Base-by-base conservation (phyloP, 1,140 invertebrate genomes). In the Venturia canescens region DNA sequence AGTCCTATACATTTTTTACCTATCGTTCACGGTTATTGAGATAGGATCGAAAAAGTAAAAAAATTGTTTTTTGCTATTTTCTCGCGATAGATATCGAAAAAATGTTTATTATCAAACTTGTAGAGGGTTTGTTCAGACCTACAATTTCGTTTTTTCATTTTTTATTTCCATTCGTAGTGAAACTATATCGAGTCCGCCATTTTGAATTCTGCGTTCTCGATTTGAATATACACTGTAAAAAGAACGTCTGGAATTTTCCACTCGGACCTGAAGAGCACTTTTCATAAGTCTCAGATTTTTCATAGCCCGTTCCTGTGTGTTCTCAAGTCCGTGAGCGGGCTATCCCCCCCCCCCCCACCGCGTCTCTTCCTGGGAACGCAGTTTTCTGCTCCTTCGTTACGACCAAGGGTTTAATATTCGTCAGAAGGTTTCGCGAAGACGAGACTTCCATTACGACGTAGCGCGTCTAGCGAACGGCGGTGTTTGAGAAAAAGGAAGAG, bases 401-500 rank as follows among this genome's bases (percentile, higher is more conserved):
- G 67, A 70, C 60, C 23, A 70, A 31, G 16, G 66, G 70, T 72
- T 72, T 72, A 72, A 72, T 72, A 72, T 72, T 72, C 70, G 70
- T 44, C 38, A 26, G 70, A 38, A 72, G n/a, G 38, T 72, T 72
- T 44, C 70, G 70, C 70, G 70, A 72, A 48, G 70, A 72, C 70
- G 70, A 72, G 70, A 72, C 29, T 72, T 15, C 31, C 70, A 72
- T 72, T 72, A 72, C 38, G 23, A 72, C 38, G 23, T 38, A 48
- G 23, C n/a, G 23, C n/a, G 60, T 66, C 38, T 23, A 1, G 70
- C 21, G 60, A 13, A 26, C 26, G 23, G 60, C 23, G 23, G 23
- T 29, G 60, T 66, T 66, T 66, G 60, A 66, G 53, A 66, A 57
- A 57, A 57, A 57, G 53, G 53, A 66, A 7, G 38, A 16, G 38